phyloP scores from a whole-genome alignment of 92 coral and sea anemone genomes.

The Palythoa grandis region DNA sequence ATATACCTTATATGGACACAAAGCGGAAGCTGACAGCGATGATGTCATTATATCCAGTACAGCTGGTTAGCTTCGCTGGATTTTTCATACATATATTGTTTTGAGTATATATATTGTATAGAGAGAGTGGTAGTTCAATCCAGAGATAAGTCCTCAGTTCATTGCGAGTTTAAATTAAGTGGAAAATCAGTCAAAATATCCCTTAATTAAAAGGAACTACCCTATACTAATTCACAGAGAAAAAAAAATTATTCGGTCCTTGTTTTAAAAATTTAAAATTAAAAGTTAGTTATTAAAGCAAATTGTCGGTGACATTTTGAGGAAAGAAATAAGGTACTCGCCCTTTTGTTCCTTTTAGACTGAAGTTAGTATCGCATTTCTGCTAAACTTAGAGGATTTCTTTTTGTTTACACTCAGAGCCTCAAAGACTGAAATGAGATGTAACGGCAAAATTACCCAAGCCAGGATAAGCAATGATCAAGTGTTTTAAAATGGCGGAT shows the following conservation, averaged over 20 bases:
- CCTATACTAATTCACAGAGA: neutral
- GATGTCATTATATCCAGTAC: conserved; percentile 14
- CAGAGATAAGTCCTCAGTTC: neutral
- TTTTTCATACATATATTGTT: neutral
- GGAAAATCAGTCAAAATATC: neutral
- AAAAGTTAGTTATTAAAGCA: neutral
- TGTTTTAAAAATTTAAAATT: neutral
- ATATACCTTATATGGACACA: conserved; percentile 49
- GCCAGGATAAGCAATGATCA: neutral
- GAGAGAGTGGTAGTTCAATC: too few species aligned
- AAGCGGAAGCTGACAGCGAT: conserved; percentile 31
- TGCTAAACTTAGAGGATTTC: neutral
- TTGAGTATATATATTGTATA: neutral
- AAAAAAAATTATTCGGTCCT: neutral
- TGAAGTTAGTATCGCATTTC: neutral
- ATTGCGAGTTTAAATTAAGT: neutral
- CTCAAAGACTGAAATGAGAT: conserved; percentile 11
- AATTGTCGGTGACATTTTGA: neutral
- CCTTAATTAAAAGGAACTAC: neutral
- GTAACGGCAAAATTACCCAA: neutral
- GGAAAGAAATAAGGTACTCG: neutral
- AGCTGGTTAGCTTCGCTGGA: neutral
- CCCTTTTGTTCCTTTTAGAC: neutral
- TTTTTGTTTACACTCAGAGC: neutral
- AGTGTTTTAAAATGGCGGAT: conserved; percentile 27